These are phyloP conservation scores for Trididemnum clinides DNA, from an alignment of 23 tunicate genomes.

Conservation along the genomic window DNA sequence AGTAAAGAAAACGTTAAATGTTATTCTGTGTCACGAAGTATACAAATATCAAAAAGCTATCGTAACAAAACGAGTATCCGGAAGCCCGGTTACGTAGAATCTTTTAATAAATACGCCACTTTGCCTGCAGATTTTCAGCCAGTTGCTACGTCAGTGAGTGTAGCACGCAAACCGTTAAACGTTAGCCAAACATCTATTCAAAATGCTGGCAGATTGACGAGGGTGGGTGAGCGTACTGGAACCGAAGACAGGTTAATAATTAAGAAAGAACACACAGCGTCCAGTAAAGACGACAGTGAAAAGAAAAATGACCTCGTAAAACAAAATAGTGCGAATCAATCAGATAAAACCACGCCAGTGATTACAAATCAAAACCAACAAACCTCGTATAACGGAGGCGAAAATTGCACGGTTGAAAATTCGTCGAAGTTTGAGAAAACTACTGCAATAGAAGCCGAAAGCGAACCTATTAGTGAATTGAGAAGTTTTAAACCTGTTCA, in stretches of 20 bases:
- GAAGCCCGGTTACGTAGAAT: neutral
- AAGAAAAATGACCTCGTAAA: constrained; percentile 1
- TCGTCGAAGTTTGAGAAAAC: neutral
- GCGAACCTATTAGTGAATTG: neutral
- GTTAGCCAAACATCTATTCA: neutral
- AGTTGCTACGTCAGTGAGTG: neutral
- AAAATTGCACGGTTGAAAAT: neutral
- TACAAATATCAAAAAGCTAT: neutral
- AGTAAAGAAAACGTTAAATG: neutral
- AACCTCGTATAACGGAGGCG: neutral
- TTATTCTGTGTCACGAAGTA: neutral
- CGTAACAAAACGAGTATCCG: neutral
- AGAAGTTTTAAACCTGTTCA: neutral
- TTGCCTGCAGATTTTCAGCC: neutral
- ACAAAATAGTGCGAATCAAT: neutral
- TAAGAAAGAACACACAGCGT: neutral
- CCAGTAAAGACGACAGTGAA: neutral
- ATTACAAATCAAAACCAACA: neutral
- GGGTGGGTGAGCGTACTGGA: neutral
- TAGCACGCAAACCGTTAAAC: neutral
- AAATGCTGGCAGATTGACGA: neutral
- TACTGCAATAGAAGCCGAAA: neutral
- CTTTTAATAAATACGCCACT: neutral
- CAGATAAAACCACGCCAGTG: neutral
- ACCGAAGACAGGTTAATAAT: constrained; percentile 7